Evolutionary conservation across 37 sponge, comb jelly and placozoan genomes (phyloP), one percentile per base, ranked within the genome.

Genomic region (Spongilla lacustris): DNA sequence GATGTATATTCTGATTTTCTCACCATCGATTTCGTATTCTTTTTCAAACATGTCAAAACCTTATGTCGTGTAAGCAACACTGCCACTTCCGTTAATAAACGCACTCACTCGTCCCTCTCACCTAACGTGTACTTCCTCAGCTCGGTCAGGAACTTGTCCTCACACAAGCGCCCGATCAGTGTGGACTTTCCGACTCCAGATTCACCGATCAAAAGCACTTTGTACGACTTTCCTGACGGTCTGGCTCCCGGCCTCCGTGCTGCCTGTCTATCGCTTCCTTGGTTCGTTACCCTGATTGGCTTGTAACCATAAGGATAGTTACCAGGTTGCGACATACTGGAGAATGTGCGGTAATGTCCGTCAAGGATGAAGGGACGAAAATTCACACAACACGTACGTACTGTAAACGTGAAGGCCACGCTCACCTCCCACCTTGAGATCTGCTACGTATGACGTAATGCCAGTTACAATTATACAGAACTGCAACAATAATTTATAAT

Each of bases 11-110:
- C 84, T 92, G 30, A 92, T 35, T 50, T 14, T 73, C 67, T 92
- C 92, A 2, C 85, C 81, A 28, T 88, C 89, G 11, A 92, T 75
- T 30, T 84, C 89, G 50, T 84, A 80, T 35, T 88, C 89, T 66
- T 88, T 92, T 28, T 92, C 92, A 88, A 88, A 87, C 92, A 92
- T 92, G 69, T 92, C 92, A 75, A 92, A 81, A 29, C 92, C 92
- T 58, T 58, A 1, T 58, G 58, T 19, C 58, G 21, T 58, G 58
- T 58, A 58, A 58, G 58, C n/a, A 21, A 76, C 36, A 35, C 26
- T 23, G 26, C 33, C 26, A 9, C 35, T 36, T 36, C 38, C 77
- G 26, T 37, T 38, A n/a, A n/a, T n/a, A 76, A 72, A 24, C 31
- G 31, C 49, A 36, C 77, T 38, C 33, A 26, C n/a, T n/a, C n/a